Conservation (phyloP, 2,113 vertebrate species). For the Xenopus borealis region DNA sequence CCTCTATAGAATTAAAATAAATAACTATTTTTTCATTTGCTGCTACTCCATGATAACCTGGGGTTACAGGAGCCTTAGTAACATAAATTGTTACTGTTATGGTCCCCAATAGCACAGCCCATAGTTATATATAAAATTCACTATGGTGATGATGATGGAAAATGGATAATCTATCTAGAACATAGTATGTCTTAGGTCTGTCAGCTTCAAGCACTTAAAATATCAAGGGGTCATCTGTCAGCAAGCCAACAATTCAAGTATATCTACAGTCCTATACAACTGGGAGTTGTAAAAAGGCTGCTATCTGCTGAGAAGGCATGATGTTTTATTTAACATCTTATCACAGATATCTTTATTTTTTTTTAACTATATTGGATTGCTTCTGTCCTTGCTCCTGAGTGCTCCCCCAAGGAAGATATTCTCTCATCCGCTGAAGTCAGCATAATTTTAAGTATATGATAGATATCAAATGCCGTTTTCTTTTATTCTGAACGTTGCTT, state of each 20-base stretch:
- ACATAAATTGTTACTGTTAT: constrained; percentile 42
- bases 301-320: constrained; percentile 56
- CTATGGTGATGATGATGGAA: constrained; percentile 35
- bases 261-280: constrained; percentile 59
- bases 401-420: constrained; percentile 20
- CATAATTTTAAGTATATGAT: constrained; percentile 45
- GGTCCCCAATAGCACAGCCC: constrained; percentile 30
- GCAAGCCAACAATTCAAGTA: constrained; percentile 61
- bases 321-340: constrained; percentile 66
- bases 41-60: constrained; percentile 34
- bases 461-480: constrained; percentile 40
- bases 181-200: constrained; percentile 52
- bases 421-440: constrained; percentile 40
- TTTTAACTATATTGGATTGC: constrained; percentile 45
- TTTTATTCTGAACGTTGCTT: background rate
- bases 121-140: constrained; percentile 36
- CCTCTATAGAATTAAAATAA: constrained; percentile 6
- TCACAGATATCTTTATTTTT: constrained; percentile 56
- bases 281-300: constrained; percentile 58
- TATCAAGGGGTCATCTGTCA: constrained; percentile 62
- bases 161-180: constrained; percentile 33
- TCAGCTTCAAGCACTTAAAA: constrained; percentile 58
- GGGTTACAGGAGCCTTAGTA: constrained; percentile 32
- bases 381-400: constrained; percentile 43
- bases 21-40: constrained; percentile 25